phyloP scores from a whole-genome alignment of 2,888 invertebrate species.

The Saturnia japonica region DNA sequence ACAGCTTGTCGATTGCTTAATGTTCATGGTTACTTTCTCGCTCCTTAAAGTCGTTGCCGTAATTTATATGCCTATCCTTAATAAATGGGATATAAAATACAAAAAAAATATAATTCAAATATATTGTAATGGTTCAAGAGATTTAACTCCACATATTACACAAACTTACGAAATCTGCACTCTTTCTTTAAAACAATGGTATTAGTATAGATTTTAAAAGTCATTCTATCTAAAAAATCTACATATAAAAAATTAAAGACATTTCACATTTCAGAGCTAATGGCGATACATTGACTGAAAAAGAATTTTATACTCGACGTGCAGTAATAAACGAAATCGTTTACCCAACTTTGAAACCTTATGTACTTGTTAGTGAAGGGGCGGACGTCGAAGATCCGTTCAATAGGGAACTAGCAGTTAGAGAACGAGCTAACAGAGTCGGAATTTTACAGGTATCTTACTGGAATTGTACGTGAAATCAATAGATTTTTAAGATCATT shows the following conservation, averaged over 20 bases:
- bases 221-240: background rate
- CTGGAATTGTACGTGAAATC: background rate
- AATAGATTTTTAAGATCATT: conserved; percentile 25
- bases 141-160: too few species aligned
- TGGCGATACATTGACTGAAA: conserved; percentile 84
- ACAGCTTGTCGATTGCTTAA: too few species aligned
- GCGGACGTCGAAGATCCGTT: conserved; percentile 81
- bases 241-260: background rate
- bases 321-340: conserved; percentile 82
- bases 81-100: too few species aligned
- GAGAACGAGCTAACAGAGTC: conserved; percentile 88
- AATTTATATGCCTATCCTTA: too few species aligned
- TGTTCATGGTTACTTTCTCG: too few species aligned
- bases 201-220: too few species aligned
- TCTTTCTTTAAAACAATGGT: too few species aligned
- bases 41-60: too few species aligned
- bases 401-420: conserved; percentile 84
- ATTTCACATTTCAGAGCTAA: conserved; percentile 60
- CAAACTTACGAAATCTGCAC: too few species aligned
- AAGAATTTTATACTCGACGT: conserved; percentile 83
- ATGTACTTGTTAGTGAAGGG: conserved; percentile 83
- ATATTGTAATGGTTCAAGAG: too few species aligned
- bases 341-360: conserved; percentile 82
- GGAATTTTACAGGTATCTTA: conserved; percentile 84
- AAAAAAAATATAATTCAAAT: too few species aligned